Base-by-base conservation (phyloP, 2,888 invertebrate species). In the Eilema depressum region DNA sequence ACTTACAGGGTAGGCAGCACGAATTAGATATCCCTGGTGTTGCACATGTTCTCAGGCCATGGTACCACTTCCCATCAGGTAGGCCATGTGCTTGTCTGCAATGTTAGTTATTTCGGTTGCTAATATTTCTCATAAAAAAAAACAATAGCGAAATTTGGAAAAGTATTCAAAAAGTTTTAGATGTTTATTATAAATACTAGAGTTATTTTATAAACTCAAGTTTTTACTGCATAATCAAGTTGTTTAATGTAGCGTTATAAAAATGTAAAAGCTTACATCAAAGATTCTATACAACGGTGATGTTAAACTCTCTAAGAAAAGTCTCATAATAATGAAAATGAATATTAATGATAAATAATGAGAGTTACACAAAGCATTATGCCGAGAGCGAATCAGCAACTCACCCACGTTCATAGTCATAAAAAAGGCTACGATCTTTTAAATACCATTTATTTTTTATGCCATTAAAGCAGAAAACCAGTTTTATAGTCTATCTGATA, bases 321-420 rank as follows among this genome's bases (percentile, higher is more conserved):
- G 53, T n/a, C 53, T 53, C 53, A 53, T 53, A 53, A 53, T n/a
- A 53, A 53, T 53, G 53, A n/a, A 53, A 53, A 53, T 53, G 53
- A 53, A 53, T 53, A 53, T 53, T 53, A 53, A 53, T n/a, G 53
- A 53, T n/a, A 53, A 53, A 53, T 53, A n/a, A 53, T 53, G 53
- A 53, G n/a, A 53, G 53, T 53, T 17, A 47, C 33, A 37, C 62
- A 25, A 25, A 37, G 63, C 63, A 25, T 37, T 63, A 37, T 17
- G 14, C 33, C 3, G 14, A 25, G 8, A 37, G 25, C 23, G 25
- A 62, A 37, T 62, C 37, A 17, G 37, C 62, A 25, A 62, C 33
- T 62, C 37, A 62, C 37, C 37, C 7, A 62, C 23, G 14, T 37
- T 37, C 37, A 25, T 20, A 25, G 37, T 5, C 37, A 33, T 25